Conservation (phyloP, 2,113 vertebrate species). For the Poicephalus meyeri region DNA sequence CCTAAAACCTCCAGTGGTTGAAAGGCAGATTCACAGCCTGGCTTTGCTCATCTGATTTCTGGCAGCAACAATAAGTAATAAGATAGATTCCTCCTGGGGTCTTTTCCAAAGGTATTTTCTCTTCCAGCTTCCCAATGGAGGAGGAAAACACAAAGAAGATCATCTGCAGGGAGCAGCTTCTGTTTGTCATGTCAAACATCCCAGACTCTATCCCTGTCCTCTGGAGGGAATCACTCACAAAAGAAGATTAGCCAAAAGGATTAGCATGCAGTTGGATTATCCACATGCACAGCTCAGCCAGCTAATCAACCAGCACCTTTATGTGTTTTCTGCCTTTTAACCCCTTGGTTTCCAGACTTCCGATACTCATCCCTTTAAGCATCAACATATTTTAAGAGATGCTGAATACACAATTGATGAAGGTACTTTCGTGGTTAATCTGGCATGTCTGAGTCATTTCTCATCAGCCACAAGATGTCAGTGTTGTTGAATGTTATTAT, state of each 20-base stretch:
- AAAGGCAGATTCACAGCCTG: neutral
- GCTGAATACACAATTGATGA: neutral
- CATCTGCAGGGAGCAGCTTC: neutral
- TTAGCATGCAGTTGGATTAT: constrained; percentile 3
- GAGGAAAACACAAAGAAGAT: constrained; percentile 3
- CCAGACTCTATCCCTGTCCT: neutral
- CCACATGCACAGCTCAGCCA: neutral
- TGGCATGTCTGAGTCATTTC: neutral
- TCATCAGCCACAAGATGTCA: constrained; percentile 67
- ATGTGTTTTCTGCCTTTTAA: neutral
- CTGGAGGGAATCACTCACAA: constrained; percentile 21
- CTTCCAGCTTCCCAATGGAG: neutral
- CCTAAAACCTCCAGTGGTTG: neutral
- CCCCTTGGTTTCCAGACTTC: neutral
- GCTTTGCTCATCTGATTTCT: neutral
- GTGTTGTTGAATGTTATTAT: constrained; percentile 57
- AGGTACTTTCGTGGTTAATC: neutral
- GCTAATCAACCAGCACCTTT: neutral
- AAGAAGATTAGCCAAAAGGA: constrained; percentile 43
- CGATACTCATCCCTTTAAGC: neutral
- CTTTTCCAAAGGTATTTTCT: constrained; percentile 14
- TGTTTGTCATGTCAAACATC: neutral
- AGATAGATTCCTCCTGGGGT: neutral
- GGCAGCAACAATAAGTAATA: neutral
- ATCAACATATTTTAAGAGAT: neutral